Evolutionary conservation across 2,888 invertebrate genomes (phyloP).

Genomic region (Melanchra persicariae): DNA sequence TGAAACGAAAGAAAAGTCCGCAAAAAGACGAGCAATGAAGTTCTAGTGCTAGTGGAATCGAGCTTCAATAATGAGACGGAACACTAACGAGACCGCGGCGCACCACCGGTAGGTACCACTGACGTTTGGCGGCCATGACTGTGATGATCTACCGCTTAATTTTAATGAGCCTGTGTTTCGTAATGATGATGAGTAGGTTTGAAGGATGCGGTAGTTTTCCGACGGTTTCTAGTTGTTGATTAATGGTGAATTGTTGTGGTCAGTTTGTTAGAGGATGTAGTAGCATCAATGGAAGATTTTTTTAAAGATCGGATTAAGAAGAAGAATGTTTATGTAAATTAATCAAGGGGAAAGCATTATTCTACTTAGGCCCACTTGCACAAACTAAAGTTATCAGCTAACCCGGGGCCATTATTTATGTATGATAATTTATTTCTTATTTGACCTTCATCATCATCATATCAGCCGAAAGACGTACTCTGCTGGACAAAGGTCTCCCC

Average conservation of each 20-base stretch:
- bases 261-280: neutral
- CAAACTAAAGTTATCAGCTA: too few species aligned
- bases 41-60: neutral
- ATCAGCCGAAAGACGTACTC: too few species aligned
- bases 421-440: too few species aligned
- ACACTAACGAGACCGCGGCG: slow-evolving; percentile 34
- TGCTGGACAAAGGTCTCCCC: too few species aligned
- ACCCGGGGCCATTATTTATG: too few species aligned
- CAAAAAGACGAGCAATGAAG: slow-evolving; percentile 11
- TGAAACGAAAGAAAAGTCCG: too few species aligned
- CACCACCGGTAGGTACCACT: neutral
- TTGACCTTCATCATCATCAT: too few species aligned
- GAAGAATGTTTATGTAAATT: neutral
- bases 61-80: slow-evolving; percentile 7
- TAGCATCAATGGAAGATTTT: neutral
- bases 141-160: slow-evolving; percentile 28
- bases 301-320: too few species aligned
- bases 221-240: neutral
- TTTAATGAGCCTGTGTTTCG: slow-evolving; percentile 42
- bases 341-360: neutral
- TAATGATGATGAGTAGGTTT: slow-evolving; percentile 25
- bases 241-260: slow-evolving; percentile 1
- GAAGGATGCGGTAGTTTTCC: slow-evolving; percentile 15
- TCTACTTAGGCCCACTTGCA: too few species aligned
- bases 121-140: slow-evolving; percentile 14